Evolutionary conservation across 1,140 invertebrate species (phyloP), one percentile per base, ranked within the genome.

Genomic region (Drosophila pruinosa): DNA sequence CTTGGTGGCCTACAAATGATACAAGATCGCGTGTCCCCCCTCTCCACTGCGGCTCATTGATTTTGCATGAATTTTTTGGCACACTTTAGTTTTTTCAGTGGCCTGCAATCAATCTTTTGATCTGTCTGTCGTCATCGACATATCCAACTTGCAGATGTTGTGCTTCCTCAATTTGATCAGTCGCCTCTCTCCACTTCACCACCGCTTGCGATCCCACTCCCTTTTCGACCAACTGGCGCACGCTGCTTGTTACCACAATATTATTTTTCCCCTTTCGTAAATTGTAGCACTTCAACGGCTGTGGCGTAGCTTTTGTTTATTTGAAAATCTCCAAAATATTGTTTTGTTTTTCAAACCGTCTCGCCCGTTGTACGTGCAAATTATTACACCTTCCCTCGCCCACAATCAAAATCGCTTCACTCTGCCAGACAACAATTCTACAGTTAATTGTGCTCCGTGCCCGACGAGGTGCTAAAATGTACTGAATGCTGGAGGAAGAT

Each of bases 321-420:
- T 88, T 88, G 52, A 28, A 69, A 53, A 75, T 72, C 68, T 72
- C 54, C 41, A 63, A 78, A 77, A 81, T 77, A 74, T 80, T 69
- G 75, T 67, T 68, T 64, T 67, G 57, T 68, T 72, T 78, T 65
- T 43, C 63, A 56, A 69, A 75, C 67, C 63, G 47, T 34, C 31
- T 34, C 39, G 36, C 58, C 14, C 59, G 48, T 21, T 65, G 48
- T 81, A 52, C 47, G 57, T 82, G 82, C 75, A 61, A 89, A 76
- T 78, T 82, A 48, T 75, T 50, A 43, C 24, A 41, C 34, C 34
- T 56, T 19, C 64, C 41, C 34, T 6, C 31, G 38, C 47, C 24
- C 26, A 28, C 26, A 28, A 3, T 21, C 22, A n/a, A 15, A 36
- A 24, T 50, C 19, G 2, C 7, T 10, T 26, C 15, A 10, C 3